Evolutionary conservation across 1,140 invertebrate genomes (phyloP), one percentile per base, ranked within the genome.

Genomic region (Belonocnema kinseyi): DNA sequence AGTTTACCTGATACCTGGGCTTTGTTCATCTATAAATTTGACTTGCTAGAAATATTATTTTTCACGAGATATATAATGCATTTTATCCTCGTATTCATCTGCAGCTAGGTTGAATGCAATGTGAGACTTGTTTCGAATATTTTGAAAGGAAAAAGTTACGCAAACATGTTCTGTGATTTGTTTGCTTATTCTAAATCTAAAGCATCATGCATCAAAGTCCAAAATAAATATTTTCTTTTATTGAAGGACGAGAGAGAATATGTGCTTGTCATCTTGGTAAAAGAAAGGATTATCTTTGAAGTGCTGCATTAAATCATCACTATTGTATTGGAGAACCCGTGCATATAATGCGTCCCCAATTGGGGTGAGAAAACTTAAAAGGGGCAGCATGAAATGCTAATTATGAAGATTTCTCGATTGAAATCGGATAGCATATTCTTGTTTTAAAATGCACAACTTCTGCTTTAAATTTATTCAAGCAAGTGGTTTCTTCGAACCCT

Each of bases 401-500:
- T 66, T 66, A 66, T 21, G 33, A 66, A 16, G 61, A 21, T 14
- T 66, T 66, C 26, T 13, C 46, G 61, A 66, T 66, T 66, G 26
- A 21, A 46, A 40, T 66, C 61, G 61, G 61, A 13, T 40, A 40
- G 40, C 61, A 66, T 33, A 54, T 54, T 54, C 53, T 19, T 66
- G n/a, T 66, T 40, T 66, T 46, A 46, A 66, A 66, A 66, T 66
- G 61, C 61, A 66, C 61, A 66, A 66, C 61, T 33, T 14, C 40
- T 66, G n/a, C 26, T 26, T 14, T 66, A 16, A 40, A 66, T 33
- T 66, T 40, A 66, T 66, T 66, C 61, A 66, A 66, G 40, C 61
- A 66, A 66, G 61, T 66, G 61, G 61, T 66, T 66, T 66, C 26
- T 40, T n/a, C 61, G 61, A 66, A 66, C 61, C 61, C 33, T 66